These are phyloP conservation scores for Caradrina kadenii DNA, from an alignment of 2,888 invertebrate species.

Conservation along the genomic window DNA sequence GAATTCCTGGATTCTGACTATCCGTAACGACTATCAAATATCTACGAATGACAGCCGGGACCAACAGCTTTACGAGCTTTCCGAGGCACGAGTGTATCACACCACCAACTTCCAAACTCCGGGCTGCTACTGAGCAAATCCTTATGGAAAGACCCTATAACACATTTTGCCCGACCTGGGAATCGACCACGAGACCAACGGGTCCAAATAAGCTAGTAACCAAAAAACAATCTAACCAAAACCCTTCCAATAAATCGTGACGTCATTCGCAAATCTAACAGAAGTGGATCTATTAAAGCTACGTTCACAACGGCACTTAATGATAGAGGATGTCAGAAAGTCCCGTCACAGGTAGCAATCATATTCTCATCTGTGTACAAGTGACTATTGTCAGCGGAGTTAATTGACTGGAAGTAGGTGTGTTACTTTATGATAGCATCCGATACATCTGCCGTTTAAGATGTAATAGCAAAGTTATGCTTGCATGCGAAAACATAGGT, in stretches of 20 bases:
- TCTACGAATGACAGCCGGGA: no score
- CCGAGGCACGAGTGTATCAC: no score
- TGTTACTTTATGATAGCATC: conserved; percentile 47
- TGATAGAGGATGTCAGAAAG: conserved; percentile 35
- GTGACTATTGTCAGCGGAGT: conserved; percentile 50
- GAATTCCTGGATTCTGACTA: no score
- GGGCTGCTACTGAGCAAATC: no score
- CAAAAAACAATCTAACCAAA: neutral
- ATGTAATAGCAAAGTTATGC: conserved; percentile 6
- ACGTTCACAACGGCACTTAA: conserved; percentile 40
- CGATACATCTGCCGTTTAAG: conserved; percentile 38
- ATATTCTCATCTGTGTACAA: conserved; percentile 55
- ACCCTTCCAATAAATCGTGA: conserved; percentile 2
- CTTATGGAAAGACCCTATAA: no score
- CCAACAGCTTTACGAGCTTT: no score
- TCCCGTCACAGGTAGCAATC: conserved; percentile 49
- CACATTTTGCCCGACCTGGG: no score
- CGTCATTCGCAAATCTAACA: conserved; percentile 15
- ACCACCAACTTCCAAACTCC: no score
- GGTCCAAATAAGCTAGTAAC: no score
- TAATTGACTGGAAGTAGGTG: conserved; percentile 57
- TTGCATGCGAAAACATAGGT: conserved; percentile 15
- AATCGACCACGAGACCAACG: no score
- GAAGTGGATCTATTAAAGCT: conserved; percentile 15
- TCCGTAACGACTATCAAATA: no score